Percentiles rank a stretch among this genome's conserved stretches.
Evolutionary conservation across 2,113 vertebrate genomes (phyloP).

Genomic region (Chaetodon auriga): DNA sequence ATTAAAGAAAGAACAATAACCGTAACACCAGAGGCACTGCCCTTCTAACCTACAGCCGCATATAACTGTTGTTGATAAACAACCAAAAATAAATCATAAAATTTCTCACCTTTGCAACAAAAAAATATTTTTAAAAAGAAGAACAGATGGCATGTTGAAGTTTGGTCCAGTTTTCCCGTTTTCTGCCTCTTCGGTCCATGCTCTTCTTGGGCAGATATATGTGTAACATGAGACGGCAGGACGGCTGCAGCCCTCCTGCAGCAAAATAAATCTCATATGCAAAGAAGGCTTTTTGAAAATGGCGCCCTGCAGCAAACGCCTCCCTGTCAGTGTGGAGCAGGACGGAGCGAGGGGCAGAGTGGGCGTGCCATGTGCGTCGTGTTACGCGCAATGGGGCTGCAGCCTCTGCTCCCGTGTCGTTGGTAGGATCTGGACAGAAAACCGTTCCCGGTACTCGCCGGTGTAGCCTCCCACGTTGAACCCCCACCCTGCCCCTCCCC

Average conservation of each 20-base stretch:
- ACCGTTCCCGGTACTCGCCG: slow-evolving; percentile 68
- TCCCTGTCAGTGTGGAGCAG: slow-evolving; percentile 51
- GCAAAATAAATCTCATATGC: slow-evolving; percentile 71
- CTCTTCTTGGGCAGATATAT: slow-evolving; percentile 24
- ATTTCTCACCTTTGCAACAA: slow-evolving; percentile 59
- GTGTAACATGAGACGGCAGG: slow-evolving; percentile 75
- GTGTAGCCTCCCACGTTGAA: slow-evolving; percentile 54
- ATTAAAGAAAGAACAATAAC: neutral
- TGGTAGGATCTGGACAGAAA: slow-evolving; percentile 61
- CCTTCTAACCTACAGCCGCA: neutral
- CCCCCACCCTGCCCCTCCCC: neutral
- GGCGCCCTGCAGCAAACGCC: slow-evolving; percentile 75
- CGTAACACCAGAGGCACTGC: neutral
- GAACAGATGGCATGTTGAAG: neutral
- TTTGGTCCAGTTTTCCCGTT: slow-evolving; percentile 30
- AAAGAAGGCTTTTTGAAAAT: slow-evolving; percentile 78
- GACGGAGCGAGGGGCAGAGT: neutral
- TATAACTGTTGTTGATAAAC: neutral
- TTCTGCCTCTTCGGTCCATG: slow-evolving; percentile 12
- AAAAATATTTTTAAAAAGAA: neutral
- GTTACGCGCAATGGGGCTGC: slow-evolving; percentile 50
- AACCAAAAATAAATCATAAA: slow-evolving; percentile 14
- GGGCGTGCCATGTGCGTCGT: slow-evolving; percentile 59
- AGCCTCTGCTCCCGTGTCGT: slow-evolving; percentile 62
- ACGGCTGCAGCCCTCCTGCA: slow-evolving; percentile 62